Conservation (phyloP, 2,113 vertebrate genomes). For the Psettodes erumei region DNA sequence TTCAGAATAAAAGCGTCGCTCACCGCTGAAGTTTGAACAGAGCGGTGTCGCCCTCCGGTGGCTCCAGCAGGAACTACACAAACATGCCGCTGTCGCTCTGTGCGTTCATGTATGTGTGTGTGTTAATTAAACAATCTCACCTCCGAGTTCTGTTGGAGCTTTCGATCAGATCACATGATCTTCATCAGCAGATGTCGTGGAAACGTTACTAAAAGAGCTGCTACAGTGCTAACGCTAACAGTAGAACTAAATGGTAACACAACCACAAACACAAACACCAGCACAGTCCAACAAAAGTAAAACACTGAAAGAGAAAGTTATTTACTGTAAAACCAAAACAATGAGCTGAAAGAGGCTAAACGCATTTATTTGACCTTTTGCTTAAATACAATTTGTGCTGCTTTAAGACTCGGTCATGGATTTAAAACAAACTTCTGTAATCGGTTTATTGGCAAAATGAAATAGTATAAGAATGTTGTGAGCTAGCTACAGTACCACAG, state of each 20-base stretch:
- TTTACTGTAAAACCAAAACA: neutral
- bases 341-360: too few relatives aligned
- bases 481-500: constrained; percentile 55
- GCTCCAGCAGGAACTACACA: neutral
- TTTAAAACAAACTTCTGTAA: constrained; percentile 23
- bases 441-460: constrained; percentile 75
- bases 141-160: neutral
- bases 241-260: too few relatives aligned
- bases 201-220: neutral
- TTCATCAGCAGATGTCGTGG: neutral
- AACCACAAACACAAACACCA: too few relatives aligned
- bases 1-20: neutral
- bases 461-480: constrained; percentile 53
- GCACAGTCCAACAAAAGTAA: too few relatives aligned
- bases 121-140: neutral
- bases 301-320: too few relatives aligned
- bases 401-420: neutral
- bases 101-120: neutral
- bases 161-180: neutral
- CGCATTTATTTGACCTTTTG: too few relatives aligned
- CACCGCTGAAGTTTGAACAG: neutral
- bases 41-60: constrained; percentile 13
- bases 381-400: too few relatives aligned
- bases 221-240: too few relatives aligned
- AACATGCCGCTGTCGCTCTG: too few relatives aligned